phyloP scores from a whole-genome alignment of 2,888 invertebrate species.

The Acanthoscelides obtectus region DNA sequence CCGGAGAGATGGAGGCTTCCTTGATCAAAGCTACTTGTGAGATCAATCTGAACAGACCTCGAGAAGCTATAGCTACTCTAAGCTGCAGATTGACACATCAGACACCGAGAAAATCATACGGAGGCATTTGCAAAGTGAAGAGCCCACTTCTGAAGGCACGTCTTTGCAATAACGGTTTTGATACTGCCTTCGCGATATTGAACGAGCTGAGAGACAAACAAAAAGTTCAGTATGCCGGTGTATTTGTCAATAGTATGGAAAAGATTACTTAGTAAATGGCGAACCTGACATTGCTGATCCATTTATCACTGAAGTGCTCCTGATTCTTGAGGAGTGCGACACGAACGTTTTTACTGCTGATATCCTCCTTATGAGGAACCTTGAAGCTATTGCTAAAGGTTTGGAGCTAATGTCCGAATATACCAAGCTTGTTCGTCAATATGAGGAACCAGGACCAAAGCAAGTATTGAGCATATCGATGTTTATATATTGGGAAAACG shows the following conservation, averaged over 20 bases:
- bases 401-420: constrained; percentile 36
- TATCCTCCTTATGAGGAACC: constrained; percentile 35
- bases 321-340: constrained; percentile 32
- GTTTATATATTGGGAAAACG: constrained; percentile 38
- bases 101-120: constrained; percentile 40
- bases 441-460: constrained; percentile 6
- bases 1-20: constrained; percentile 51
- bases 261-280: constrained; percentile 39
- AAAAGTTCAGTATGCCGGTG: constrained; percentile 29
- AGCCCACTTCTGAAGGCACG: constrained; percentile 54
- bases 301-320: constrained; percentile 34
- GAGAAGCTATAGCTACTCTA: constrained; percentile 51
- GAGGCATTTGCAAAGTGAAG: constrained; percentile 51
- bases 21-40: constrained; percentile 54
- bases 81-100: constrained; percentile 49
- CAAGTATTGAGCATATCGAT: constrained; percentile 22
- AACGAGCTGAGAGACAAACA: constrained; percentile 11
- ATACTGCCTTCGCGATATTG: constrained; percentile 30
- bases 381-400: constrained; percentile 39
- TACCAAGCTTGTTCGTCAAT: constrained; percentile 26
- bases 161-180: constrained; percentile 33
- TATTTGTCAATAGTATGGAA: constrained; percentile 41
- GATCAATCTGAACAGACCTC: constrained; percentile 48
- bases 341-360: constrained; percentile 12
- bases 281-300: constrained; percentile 34